Percentiles rank a stretch among this genome's conserved stretches.
Evolutionary conservation across 2,888 invertebrate species (phyloP).

Genomic region (Drosophila testacea): DNA sequence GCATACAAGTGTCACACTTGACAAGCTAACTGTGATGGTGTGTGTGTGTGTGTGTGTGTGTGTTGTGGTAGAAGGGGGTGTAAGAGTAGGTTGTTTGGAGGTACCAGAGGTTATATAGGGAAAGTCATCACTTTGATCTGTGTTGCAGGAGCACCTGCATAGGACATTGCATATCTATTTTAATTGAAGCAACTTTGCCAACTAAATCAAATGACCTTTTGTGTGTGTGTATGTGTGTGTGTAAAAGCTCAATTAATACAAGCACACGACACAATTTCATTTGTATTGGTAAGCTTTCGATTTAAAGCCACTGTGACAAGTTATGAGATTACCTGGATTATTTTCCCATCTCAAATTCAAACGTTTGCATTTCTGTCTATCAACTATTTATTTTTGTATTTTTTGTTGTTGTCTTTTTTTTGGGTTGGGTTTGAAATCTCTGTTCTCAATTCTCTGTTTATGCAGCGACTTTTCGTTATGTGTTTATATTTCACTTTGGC

Average conservation of each 20-base stretch:
- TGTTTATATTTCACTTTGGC: conserved; percentile 61
- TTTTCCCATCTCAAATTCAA: neutral
- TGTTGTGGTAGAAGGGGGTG: no score
- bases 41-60: neutral
- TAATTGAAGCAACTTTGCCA: conserved; percentile 41
- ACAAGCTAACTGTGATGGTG: conserved; percentile 8
- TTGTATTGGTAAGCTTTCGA: neutral
- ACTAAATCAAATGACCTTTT: neutral
- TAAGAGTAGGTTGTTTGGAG: neutral
- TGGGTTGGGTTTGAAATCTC: neutral
- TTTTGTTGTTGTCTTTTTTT: neutral
- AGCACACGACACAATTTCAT: neutral
- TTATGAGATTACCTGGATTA: neutral
- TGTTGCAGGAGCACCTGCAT: conserved; percentile 47
- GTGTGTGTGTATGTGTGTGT: neutral
- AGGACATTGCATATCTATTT: conserved; percentile 51
- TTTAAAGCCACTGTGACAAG: neutral
- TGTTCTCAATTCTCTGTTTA: conserved; percentile 23
- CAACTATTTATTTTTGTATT: no score
- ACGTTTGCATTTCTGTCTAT: no score
- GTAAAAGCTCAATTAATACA: neutral
- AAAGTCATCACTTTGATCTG: conserved; percentile 65
- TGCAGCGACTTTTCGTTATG: conserved; percentile 33
- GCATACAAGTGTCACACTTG: conserved; percentile 69
- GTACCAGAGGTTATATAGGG: neutral